Evolutionary conservation across 2,888 invertebrate genomes (phyloP).

Genomic region (Acronicta aceris): DNA sequence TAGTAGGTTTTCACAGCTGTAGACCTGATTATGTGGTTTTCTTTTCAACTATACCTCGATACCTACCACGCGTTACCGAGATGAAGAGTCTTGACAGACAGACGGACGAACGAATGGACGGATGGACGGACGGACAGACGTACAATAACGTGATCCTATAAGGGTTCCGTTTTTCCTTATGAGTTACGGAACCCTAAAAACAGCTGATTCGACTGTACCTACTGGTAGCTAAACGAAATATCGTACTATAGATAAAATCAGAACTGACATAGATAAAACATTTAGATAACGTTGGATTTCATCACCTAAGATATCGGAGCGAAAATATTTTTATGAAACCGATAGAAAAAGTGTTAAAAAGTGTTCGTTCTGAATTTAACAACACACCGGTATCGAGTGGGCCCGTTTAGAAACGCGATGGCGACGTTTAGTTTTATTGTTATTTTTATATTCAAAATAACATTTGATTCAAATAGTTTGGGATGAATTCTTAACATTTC

Average conservation of each 20-base stretch:
- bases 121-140: too few species aligned
- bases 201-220: too few species aligned
- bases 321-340: constrained; percentile 14
- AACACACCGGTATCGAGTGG: background rate
- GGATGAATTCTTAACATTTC: background rate
- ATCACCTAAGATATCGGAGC: constrained; percentile 6
- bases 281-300: background rate
- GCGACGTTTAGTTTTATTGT: background rate
- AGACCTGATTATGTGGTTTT: too few species aligned
- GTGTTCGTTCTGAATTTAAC: background rate
- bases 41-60: too few species aligned
- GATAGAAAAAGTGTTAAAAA: constrained; percentile 13
- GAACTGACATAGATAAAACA: too few species aligned
- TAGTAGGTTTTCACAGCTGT: too few species aligned
- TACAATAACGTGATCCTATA: too few species aligned
- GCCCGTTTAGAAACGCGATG: background rate
- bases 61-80: too few species aligned
- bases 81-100: too few species aligned
- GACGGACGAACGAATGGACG: too few species aligned
- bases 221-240: background rate
- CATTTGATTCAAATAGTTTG: background rate
- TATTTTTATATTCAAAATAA: constrained; percentile 1
- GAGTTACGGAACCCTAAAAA: too few species aligned
- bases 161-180: too few species aligned
- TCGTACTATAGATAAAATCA: background rate